These are phyloP conservation scores for Boloria selene DNA, from an alignment of 2,888 invertebrate species.

Conservation along the genomic window DNA sequence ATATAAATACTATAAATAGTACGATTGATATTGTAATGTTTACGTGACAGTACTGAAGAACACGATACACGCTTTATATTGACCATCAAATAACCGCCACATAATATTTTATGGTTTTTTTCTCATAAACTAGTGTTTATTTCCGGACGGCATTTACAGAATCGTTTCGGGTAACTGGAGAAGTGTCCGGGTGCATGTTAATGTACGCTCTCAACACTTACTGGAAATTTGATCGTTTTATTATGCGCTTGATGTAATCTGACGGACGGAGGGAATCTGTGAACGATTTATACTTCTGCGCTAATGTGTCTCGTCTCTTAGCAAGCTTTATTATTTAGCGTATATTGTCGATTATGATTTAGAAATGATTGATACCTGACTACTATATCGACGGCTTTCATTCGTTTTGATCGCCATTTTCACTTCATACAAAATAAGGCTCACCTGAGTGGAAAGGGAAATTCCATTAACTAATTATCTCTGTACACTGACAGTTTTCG, in stretches of 20 bases:
- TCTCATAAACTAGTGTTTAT: constrained; percentile 31
- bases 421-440: too few species aligned
- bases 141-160: constrained; percentile 48
- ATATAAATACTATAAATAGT: not conserved
- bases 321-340: not conserved
- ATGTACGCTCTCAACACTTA: constrained; percentile 55
- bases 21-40: not conserved
- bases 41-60: not conserved
- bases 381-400: too few species aligned
- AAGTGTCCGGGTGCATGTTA: constrained; percentile 54
- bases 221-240: constrained; percentile 60
- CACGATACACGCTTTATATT: constrained; percentile 1
- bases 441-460: too few species aligned
- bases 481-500: too few species aligned
- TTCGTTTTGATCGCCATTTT: too few species aligned
- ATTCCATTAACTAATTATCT: too few species aligned
- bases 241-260: constrained; percentile 58
- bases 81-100: constrained; percentile 8
- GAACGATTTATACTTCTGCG: constrained; percentile 14
- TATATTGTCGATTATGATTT: too few species aligned
- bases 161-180: constrained; percentile 51
- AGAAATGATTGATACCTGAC: too few species aligned
- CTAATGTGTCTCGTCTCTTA: not conserved
- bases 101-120: constrained; percentile 19
- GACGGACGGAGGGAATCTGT: constrained; percentile 45